A percentile compares a stretch with the other conserved stretches of the same genome.
Conservation (phyloP, 2,797 vertebrate genomes). For the Chrosomus eos region DNA sequence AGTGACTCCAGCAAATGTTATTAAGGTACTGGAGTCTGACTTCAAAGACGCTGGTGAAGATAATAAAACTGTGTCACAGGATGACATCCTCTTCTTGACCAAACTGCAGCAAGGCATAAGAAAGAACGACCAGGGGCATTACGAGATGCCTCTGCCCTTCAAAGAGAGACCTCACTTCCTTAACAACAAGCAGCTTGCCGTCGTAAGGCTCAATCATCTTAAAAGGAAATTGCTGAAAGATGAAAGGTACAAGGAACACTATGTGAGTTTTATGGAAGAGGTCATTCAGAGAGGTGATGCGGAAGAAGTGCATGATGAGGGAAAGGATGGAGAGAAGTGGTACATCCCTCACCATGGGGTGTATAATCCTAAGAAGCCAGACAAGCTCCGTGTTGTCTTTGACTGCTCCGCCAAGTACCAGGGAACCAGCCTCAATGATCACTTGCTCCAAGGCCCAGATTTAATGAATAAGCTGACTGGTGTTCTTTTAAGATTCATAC, state of each 20-base stretch:
- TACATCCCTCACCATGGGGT: constrained; percentile 39
- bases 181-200: constrained; percentile 5
- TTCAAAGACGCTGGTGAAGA: constrained; percentile 11
- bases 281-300: constrained; percentile 20
- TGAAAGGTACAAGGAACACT: background rate
- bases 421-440: background rate
- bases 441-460: constrained; percentile 15
- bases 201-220: background rate
- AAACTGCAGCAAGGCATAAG: constrained; percentile 10
- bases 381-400: background rate
- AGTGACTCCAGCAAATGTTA: background rate
- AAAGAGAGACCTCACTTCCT: background rate
- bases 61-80: constrained; percentile 8
- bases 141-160: background rate
- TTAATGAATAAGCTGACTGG: constrained; percentile 1
- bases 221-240: background rate
- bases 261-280: background rate
- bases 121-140: background rate
- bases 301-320: constrained; percentile 15
- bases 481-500: background rate
- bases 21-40: constrained; percentile 3
- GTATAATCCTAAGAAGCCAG: background rate
- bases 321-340: constrained; percentile 24
- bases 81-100: constrained; percentile 5
- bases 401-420: background rate